A percentile compares a stretch with the other conserved stretches of the same genome.
phyloP scores from a whole-genome alignment of 2,888 invertebrate genomes.

The Yponomeuta sedellus region DNA sequence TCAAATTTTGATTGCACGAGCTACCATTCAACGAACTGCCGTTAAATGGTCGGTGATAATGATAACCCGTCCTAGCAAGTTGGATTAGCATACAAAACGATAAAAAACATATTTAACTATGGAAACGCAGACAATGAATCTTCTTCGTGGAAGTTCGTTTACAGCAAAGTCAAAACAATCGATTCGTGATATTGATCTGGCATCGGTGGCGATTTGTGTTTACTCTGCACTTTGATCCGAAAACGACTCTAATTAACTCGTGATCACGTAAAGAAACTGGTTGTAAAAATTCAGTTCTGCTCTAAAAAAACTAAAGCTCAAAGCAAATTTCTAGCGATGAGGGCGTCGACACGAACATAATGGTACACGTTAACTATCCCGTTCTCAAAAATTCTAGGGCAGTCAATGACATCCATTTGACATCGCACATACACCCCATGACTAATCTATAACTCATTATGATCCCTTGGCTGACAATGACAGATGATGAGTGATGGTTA shows the following conservation, averaged over 20 bases:
- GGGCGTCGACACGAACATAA: neutral
- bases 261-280: neutral
- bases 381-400: no score
- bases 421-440: no score
- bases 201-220: neutral
- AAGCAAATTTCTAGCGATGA: neutral
- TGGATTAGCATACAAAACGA: neutral
- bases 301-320: neutral
- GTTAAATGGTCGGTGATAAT: neutral
- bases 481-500: no score
- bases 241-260: constrained; percentile 8
- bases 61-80: neutral
- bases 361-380: no score
- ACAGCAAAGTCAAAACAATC: constrained; percentile 22
- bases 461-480: no score
- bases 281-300: neutral
- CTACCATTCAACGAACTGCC: neutral
- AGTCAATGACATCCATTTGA: no score
- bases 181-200: constrained; percentile 5
- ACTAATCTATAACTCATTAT: no score
- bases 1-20: no score
- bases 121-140: neutral
- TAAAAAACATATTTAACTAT: neutral
- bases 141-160: constrained; percentile 19
- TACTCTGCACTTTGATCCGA: neutral